phyloP scores from a whole-genome alignment of 2,113 vertebrate genomes.

The Phrynocephalus versicolor region DNA sequence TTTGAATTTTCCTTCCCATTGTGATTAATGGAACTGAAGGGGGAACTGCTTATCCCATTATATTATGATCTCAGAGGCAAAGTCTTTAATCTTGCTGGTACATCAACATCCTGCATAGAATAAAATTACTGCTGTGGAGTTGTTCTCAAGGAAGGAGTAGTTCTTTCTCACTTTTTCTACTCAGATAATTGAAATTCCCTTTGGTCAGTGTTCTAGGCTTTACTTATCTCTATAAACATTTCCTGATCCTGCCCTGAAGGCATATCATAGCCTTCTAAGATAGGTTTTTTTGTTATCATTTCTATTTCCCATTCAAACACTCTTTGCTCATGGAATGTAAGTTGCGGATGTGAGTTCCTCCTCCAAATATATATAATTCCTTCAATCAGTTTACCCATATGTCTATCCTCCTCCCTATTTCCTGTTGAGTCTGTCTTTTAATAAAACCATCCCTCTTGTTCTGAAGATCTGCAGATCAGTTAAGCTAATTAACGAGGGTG shows the following conservation, averaged over 20 bases:
- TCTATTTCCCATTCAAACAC: constrained; percentile 33
- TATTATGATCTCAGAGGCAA: constrained; percentile 15
- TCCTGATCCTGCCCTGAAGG: constrained; percentile 34
- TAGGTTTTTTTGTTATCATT: constrained; percentile 30
- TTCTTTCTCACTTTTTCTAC: constrained; percentile 28
- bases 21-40: neutral
- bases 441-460: constrained; percentile 4
- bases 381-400: constrained; percentile 3
- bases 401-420: constrained; percentile 2
- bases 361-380: constrained; percentile 1
- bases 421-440: constrained; percentile 21
- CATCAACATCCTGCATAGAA: constrained; percentile 35
- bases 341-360: neutral
- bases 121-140: constrained; percentile 8
- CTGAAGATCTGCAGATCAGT: neutral
- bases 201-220: constrained; percentile 26
- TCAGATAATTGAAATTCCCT: constrained; percentile 30
- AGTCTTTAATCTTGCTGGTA: constrained; percentile 36
- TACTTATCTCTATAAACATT: constrained; percentile 39
- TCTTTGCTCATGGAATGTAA: constrained; percentile 11
- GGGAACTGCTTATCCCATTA: constrained; percentile 21
- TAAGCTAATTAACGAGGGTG: neutral
- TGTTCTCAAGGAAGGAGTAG: constrained; percentile 24
- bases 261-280: constrained; percentile 36
- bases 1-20: neutral